Evolutionary conservation across 2,113 vertebrate genomes (phyloP).

Genomic region (Orcinus orca): DNA sequence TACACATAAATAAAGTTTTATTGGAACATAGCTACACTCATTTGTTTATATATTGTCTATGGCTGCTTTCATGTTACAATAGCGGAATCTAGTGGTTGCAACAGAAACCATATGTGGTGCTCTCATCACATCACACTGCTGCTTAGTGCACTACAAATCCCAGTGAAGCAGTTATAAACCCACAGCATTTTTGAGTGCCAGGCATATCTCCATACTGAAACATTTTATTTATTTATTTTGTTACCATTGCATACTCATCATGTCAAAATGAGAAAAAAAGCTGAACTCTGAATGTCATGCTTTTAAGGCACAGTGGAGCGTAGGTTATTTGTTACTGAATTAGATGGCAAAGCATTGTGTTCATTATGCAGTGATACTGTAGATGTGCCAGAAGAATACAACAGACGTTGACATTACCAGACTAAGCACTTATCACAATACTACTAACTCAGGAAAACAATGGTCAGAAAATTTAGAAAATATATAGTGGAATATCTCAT

Average conservation of each 20-base stretch:
- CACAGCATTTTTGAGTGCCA: background rate
- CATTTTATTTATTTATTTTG: constrained; percentile 21
- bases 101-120: background rate
- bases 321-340: background rate
- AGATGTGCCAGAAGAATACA: background rate
- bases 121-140: background rate
- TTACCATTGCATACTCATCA: background rate
- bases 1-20: background rate
- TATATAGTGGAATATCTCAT: background rate
- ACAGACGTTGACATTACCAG: background rate
- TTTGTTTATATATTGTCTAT: background rate
- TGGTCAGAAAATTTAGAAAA: background rate
- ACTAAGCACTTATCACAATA: background rate
- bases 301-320: background rate
- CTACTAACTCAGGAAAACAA: background rate
- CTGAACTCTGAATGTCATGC: background rate
- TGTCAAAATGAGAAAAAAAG: background rate
- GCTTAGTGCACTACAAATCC: background rate
- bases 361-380: background rate
- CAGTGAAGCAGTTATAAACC: background rate
- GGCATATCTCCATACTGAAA: background rate
- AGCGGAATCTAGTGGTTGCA: background rate
- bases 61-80: background rate
- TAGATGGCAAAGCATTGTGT: background rate
- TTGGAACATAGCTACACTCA: background rate